Base-by-base conservation (phyloP, 1,140 invertebrate genomes). In the Drosophila sulfurigaster region DNA sequence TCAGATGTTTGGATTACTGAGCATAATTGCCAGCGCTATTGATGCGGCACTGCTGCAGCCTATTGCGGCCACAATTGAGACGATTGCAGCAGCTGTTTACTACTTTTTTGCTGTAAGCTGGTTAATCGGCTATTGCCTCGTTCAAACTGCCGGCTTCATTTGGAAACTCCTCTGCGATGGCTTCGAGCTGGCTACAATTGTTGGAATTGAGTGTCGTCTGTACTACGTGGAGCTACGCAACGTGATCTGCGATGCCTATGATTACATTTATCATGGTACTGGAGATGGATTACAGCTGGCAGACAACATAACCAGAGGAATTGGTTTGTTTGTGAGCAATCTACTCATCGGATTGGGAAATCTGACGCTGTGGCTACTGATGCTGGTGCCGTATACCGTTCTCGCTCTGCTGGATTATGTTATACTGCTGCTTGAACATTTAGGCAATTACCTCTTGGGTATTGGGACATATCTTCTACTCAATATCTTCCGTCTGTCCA, bases 91-190 rank as follows among this genome's bases (percentile, higher is more conserved):
- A 3, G 52, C 15, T 1, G 38, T 80, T 15, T 78, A 73, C 20
- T 88, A 87, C 48, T 87, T 87, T 32, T 16, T 87, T 5, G 82
- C 58, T 43, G 35, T 1, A 2, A 88, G 83, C 52, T 83, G 66
- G 20, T 69, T 78, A 0, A 43, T 88, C 6, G 83, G 83, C 0
- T 88, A 71, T 32, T 78, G 77, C 4, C 57, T 87, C 10, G 77
- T 87, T 16, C 16, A 78, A 51, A 49, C 54, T 11, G 54, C 62
- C 35, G 16, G 6, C 0, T 7, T n/a, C n/a, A 51, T 38, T 6
- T 87, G 80, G 83, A 41, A 38, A 3, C 7, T 49, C 0, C 20
- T 75, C 2, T 72, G 56, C 32, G 15, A 48, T 0, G 7, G 13
- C 8, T 60, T 59, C 20, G 5, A 60, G 10, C 1, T 56, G 8